Base-by-base conservation (phyloP, 35 echinoderm and acorn worm species). In the Ophioderma brevispina region DNA sequence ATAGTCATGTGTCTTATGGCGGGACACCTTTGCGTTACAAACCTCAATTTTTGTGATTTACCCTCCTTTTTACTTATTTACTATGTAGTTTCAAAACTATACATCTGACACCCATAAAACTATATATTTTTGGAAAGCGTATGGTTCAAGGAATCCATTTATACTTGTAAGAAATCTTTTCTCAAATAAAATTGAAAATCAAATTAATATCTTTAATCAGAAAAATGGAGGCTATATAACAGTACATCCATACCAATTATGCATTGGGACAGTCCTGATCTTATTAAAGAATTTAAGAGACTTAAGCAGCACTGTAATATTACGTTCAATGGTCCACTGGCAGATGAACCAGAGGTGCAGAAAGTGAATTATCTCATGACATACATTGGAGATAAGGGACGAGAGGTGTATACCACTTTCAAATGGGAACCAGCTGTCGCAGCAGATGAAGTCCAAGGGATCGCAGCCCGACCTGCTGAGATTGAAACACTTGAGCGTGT, bases 301-400 rank as follows among this genome's bases (percentile, higher is more conserved):
- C 85, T 94, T 36, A 89, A 89, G 31, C 79, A 89, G 37, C 92
- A 93, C 37, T 88, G 85, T 83, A 63, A 76, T 39, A 84, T 94
- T 32, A 89, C 86, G 19, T 94, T 94, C 37, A 77, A 89, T 55
- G 92, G 92, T 1, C 92, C 86, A 77, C 75, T 94, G 83, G 92
- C 92, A 31, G 32, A 41, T 2, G 89, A 88, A 49, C 21, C 86
- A 15, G 86, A 94, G 76, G 43, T 94, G 5, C 37, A 84, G 42
- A 84, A 88, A 43, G 86, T 94, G 0, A 94, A 89, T 46, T 89
- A 94, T 38, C 31, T 94, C 25, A 89, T 89, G 86, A 94, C 92
- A 14, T 94, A 94, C 46, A 84, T 85, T 18, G 92, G 92, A 13
- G 86, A 94, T 39, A 89, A 89, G 43, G 92, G 86, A 0, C 76